Evolutionary conservation across 2,888 invertebrate species (phyloP), one percentile per base, ranked within the genome.

Genomic region (Agrilus mali): DNA sequence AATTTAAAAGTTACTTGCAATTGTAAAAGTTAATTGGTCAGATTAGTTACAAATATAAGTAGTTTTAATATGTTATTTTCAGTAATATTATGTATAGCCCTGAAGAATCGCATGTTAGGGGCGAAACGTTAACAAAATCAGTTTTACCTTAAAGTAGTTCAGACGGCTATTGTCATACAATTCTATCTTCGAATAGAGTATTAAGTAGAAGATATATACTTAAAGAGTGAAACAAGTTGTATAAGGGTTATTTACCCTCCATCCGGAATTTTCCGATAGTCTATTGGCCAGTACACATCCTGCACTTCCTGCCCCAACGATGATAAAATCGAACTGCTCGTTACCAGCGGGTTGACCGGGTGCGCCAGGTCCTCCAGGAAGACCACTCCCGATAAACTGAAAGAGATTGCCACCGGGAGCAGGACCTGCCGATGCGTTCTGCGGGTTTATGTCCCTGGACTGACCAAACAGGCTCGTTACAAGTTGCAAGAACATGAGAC

Each of bases 211-310:
- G 20, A 20, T n/a, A 20, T 1, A 7, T 20, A 7, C 20, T 4
- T 20, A 20, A 27, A 27, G 27, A 27, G 27, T 10, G 10, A 27
- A 27, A 4, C 4, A 2, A 10, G 8, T 27, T 27, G 2, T 27
- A 27, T 10, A 10, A 10, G 8, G 10, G 27, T 36, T 40, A 60
- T 70, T 65, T 50, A 77, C 77, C 68, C 67, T 73, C 78, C 77
- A 77, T 50, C 73, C 64, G 43, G 71, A 68, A 1, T 77, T 68
- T 68, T 79, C 79, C 3, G 77, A 70, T 1, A 80, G 61, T 12
- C 80, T 68, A 60, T 76, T 80, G 1, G 80, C 80, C 14, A 80
- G 56, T 22, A 80, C 80, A 56, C 80, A 79, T 1, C 80, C 81
- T 1, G 80, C 80, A 6, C 78, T 79, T 1, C 81, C 81, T 1